A percentile compares a stretch with the other conserved stretches of the same genome.
phyloP scores from a whole-genome alignment of 1,140 invertebrate species.

The Tetraneura akinire region DNA sequence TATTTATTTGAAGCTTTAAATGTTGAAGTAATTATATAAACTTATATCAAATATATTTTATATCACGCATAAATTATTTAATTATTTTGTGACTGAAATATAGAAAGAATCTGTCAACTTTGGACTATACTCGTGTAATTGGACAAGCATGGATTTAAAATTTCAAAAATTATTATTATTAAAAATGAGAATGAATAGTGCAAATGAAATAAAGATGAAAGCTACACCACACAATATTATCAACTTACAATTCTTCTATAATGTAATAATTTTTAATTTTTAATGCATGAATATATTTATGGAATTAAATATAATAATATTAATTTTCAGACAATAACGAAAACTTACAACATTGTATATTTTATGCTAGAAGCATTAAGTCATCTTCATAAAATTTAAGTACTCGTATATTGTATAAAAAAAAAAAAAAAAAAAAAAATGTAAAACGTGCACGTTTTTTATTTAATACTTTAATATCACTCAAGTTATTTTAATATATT shows the following conservation, averaged over 20 bases:
- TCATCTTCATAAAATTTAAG: too few species aligned
- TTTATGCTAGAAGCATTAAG: background rate
- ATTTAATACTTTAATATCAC: too few species aligned
- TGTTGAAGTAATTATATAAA: background rate
- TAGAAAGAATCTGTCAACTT: slow-evolving; percentile 29
- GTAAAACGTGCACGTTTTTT: too few species aligned
- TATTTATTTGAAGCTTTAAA: slow-evolving; percentile 5
- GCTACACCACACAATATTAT: background rate
- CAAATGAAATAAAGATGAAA: background rate
- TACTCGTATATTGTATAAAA: too few species aligned
- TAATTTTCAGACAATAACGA: background rate
- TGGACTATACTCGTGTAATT: slow-evolving; percentile 4
- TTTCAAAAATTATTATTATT: slow-evolving; percentile 6
- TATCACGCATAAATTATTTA: background rate
- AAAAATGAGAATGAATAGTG: slow-evolving; percentile 3
- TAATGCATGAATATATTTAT: background rate
- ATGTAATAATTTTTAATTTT: background rate
- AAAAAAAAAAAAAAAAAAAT: too few species aligned
- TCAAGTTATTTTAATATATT: too few species aligned
- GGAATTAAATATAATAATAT: too few species aligned
- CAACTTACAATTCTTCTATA: slow-evolving; percentile 13
- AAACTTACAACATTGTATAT: background rate
- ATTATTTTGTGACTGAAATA: background rate
- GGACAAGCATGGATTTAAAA: slow-evolving; percentile 10
- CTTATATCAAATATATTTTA: too few species aligned